Conservation (phyloP, 2,797 vertebrate species). For the Carapus acus region DNA sequence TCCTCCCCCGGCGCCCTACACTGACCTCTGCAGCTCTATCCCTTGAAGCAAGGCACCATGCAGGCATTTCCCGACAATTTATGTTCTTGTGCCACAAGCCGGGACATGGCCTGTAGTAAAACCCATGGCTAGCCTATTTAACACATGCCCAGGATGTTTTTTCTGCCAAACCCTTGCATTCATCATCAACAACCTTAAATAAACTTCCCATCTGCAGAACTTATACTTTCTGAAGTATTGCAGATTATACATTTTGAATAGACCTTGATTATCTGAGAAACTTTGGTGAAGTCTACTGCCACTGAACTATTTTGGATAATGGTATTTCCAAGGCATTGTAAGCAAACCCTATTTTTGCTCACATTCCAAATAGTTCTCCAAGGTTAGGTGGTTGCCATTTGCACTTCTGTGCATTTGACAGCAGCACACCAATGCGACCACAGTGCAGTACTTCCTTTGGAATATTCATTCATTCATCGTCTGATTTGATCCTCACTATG, state of each 20-base stretch:
- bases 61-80: constrained; percentile 62
- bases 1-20: constrained; percentile 42
- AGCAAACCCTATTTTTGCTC: too few relatives aligned
- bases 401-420: constrained; percentile 58
- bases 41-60: constrained; percentile 64
- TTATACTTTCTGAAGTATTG: too few relatives aligned
- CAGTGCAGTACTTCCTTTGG: constrained; percentile 36
- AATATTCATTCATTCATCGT: constrained; percentile 52
- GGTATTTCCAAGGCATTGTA: too few relatives aligned
- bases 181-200: too few relatives aligned
- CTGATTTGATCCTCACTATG: constrained; percentile 6
- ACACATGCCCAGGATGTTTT: constrained; percentile 53
- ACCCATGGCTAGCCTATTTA: constrained; percentile 62
- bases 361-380: constrained; percentile 49
- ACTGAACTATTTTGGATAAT: too few relatives aligned
- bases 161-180: too few relatives aligned
- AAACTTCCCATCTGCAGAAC: too few relatives aligned
- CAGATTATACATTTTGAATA: too few relatives aligned
- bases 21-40: constrained; percentile 62
- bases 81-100: constrained; percentile 62
- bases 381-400: constrained; percentile 63
- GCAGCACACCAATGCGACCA: constrained; percentile 40
- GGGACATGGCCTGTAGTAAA: constrained; percentile 69
- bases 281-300: too few relatives aligned
- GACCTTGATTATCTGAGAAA: too few relatives aligned